Evolutionary conservation across 1,140 invertebrate genomes (phyloP).

Genomic region (Trachymyrmex cornetzi): DNA sequence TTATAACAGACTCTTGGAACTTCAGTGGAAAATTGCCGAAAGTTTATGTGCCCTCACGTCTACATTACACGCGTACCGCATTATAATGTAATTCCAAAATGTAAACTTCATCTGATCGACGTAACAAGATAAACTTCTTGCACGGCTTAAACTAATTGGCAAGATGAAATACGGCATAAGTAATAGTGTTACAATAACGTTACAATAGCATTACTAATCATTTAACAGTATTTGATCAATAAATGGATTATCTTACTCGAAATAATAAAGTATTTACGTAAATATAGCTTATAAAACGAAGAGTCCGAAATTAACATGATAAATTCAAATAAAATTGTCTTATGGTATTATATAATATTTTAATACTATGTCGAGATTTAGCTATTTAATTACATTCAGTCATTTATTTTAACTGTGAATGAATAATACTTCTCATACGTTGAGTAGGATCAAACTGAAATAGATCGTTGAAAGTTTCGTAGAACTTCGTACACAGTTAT

Average conservation of each 20-base stretch:
- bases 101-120: slow-evolving; percentile 50
- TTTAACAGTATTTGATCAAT: neutral
- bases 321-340: neutral
- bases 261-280: neutral
- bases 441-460: neutral
- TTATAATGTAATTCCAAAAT: slow-evolving; percentile 57
- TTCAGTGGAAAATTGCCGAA: slow-evolving; percentile 73
- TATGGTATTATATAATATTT: neutral
- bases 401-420: neutral
- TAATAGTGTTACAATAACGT: neutral
- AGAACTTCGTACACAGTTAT: neutral
- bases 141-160: slow-evolving; percentile 21
- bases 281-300: neutral
- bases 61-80: slow-evolving; percentile 37
- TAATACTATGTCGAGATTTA: neutral
- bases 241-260: neutral
- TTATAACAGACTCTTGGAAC: slow-evolving; percentile 72
- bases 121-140: slow-evolving; percentile 48
- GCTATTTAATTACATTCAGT: neutral
- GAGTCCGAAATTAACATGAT: neutral
- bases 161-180: neutral
- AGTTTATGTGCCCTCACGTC: slow-evolving; percentile 49
- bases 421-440: neutral
- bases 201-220: neutral
- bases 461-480: neutral